A percentile compares a stretch with the other conserved stretches of the same genome.
These are phyloP conservation scores for Cisticola juncidis DNA, from an alignment of 2,113 vertebrate genomes.

Conservation along the genomic window DNA sequence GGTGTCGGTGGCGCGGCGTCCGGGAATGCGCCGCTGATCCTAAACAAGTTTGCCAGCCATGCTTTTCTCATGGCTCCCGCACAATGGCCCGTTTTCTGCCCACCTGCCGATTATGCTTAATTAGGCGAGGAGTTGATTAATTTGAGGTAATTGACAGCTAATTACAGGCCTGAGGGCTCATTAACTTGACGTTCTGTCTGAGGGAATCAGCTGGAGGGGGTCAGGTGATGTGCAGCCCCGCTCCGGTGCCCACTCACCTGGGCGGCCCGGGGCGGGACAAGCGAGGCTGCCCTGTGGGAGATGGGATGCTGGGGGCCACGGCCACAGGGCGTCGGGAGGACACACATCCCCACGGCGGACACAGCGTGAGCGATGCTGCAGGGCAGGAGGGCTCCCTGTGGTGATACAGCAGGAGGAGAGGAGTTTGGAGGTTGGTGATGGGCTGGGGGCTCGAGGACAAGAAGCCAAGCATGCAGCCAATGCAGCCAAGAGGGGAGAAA, in stretches of 20 bases:
- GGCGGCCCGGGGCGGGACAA: not conserved
- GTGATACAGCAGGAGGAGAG: not conserved
- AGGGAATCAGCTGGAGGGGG: conserved; percentile 80
- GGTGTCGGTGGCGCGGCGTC: conserved; percentile 55
- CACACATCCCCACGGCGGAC: not conserved
- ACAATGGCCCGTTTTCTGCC: conserved; percentile 91
- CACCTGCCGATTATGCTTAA: conserved; percentile 96
- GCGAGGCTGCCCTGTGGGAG: not conserved
- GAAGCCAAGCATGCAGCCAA: not conserved
- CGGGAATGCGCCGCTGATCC: conserved; percentile 80
- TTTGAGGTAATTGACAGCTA: conserved; percentile 99
- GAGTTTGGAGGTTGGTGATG: not conserved
- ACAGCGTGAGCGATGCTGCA: rapidly evolving
- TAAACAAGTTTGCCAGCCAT: conserved; percentile 87
- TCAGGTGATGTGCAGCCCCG: conserved; percentile 73
- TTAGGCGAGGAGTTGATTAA: conserved; percentile 99
- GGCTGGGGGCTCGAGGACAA: not conserved
- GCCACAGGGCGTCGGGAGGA: rapidly evolving
- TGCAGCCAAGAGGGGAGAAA: not conserved
- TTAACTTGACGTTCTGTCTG: conserved; percentile 91
- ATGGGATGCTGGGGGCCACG: rapidly evolving
- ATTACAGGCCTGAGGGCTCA: conserved; percentile 91
- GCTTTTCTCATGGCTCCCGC: conserved; percentile 91
- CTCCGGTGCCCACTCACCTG: conserved; percentile 41
- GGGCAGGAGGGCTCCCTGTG: not conserved